Percentiles rank a stretch among this genome's conserved stretches.
Conservation (phyloP, 2,888 invertebrate genomes). For the Acrobasis consociella region DNA sequence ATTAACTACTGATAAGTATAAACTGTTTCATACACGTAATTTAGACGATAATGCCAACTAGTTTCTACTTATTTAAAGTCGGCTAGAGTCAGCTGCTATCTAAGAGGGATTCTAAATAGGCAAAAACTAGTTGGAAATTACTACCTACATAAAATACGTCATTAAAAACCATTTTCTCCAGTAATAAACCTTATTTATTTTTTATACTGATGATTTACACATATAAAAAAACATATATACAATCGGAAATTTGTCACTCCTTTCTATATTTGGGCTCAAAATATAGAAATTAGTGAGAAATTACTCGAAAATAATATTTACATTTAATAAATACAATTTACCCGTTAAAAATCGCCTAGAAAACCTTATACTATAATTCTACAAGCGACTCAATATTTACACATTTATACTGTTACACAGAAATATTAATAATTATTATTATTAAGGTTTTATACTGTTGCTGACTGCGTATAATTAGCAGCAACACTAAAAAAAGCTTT, state of each 20-base stretch:
- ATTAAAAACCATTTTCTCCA: no score
- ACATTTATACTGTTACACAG: slow-evolving; percentile 11
- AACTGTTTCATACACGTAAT: no score
- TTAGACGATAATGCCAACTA: no score
- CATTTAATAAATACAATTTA: slow-evolving; percentile 4
- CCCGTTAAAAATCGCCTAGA: neutral
- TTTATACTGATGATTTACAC: slow-evolving; percentile 24
- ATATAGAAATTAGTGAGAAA: slow-evolving; percentile 48
- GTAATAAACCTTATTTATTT: no score
- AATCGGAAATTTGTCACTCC: slow-evolving; percentile 35
- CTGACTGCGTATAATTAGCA: neutral
- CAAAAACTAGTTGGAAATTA: no score
- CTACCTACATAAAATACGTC: no score
- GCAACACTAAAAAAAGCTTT: neutral
- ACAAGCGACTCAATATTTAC: slow-evolving; percentile 21
- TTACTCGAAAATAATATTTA: slow-evolving; percentile 25
- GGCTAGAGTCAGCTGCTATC: no score
- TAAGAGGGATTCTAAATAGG: no score
- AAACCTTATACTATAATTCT: neutral
- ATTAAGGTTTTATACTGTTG: slow-evolving; percentile 9
- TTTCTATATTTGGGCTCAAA: slow-evolving; percentile 58
- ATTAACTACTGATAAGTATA: neutral
- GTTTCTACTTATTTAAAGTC: no score
- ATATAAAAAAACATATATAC: slow-evolving; percentile 25
- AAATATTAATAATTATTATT: neutral